Percentiles rank a stretch among this genome's conserved stretches.
Conservation (phyloP, 1,140 invertebrate species). For the Saccostrea cuccullata region DNA sequence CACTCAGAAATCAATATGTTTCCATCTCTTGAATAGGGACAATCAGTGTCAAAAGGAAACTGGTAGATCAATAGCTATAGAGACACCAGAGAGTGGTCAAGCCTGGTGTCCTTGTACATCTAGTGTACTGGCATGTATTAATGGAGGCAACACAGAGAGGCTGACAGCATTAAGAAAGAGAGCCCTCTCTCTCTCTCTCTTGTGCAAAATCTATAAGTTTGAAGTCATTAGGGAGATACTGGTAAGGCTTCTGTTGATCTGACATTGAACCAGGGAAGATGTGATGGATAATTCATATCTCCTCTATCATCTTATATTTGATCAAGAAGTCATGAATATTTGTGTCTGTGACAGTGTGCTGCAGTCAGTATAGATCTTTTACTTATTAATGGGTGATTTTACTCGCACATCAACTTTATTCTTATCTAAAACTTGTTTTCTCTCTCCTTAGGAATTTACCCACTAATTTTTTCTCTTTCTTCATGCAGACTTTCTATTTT, state of each 20-base stretch:
- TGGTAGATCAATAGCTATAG: constrained; percentile 4
- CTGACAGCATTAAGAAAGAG: neutral
- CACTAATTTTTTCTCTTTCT: no score
- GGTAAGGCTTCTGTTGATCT: constrained; percentile 10
- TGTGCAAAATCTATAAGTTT: constrained; percentile 13
- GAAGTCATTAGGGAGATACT: constrained; percentile 16
- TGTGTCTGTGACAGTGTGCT: neutral
- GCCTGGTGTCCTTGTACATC: constrained; percentile 14
- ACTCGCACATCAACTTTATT: no score
- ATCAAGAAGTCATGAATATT: constrained; percentile 1
- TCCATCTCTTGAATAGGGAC: constrained; percentile 36
- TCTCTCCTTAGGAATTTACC: no score
- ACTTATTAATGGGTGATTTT: neutral
- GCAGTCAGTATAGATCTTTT: neutral
- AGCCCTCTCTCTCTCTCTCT: neutral
- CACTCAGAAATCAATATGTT: constrained; percentile 36
- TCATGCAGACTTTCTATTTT: no score
- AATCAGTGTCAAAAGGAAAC: constrained; percentile 36
- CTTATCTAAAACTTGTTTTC: no score
- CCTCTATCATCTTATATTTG: constrained; percentile 1
- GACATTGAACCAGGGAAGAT: constrained; percentile 23
- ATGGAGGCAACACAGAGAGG: constrained; percentile 5
- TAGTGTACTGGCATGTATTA: constrained; percentile 28
- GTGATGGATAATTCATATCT: constrained; percentile 27
- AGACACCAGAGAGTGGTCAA: constrained; percentile 22